Percentiles rank a stretch among this genome's conserved stretches.
phyloP scores from a whole-genome alignment of 2,888 invertebrate species.

The Drosophila sordidapex region DNA sequence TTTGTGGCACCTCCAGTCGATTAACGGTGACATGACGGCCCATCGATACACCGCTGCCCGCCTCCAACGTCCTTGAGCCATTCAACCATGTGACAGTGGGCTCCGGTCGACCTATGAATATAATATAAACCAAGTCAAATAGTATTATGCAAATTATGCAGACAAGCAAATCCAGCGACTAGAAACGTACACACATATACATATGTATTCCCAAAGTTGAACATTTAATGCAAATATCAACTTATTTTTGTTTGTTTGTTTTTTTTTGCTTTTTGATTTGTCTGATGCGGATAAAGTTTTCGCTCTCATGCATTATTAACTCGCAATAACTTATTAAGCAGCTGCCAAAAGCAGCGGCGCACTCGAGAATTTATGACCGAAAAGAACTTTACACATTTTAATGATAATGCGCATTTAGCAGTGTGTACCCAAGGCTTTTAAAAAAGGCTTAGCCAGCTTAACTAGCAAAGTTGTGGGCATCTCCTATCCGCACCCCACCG shows the following conservation, averaged over 20 bases:
- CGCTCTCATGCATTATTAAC: slow-evolving; percentile 71
- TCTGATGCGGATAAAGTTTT: slow-evolving; percentile 57
- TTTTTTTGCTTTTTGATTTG: slow-evolving; percentile 24
- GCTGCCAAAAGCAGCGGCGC: slow-evolving; percentile 46
- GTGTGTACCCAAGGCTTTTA: slow-evolving; percentile 77
- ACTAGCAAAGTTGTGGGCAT: slow-evolving; percentile 67
- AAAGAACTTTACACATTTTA: slow-evolving; percentile 76
- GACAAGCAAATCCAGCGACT: neutral
- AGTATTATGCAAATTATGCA: slow-evolving; percentile 38
- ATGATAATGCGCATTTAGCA: slow-evolving; percentile 82
- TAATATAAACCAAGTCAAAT: slow-evolving; percentile 20
- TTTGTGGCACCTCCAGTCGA: slow-evolving; percentile 90
- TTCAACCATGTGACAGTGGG: slow-evolving; percentile 95
- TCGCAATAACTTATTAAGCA: slow-evolving; percentile 51
- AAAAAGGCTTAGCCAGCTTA: slow-evolving; percentile 80
- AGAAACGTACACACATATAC: slow-evolving; percentile 1
- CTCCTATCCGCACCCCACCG: neutral
- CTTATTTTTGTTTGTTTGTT: slow-evolving; percentile 35
- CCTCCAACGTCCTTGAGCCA: slow-evolving; percentile 89
- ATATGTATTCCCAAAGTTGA: slow-evolving; percentile 20
- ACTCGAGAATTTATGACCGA: slow-evolving; percentile 68
- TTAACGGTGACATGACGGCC: slow-evolving; percentile 92
- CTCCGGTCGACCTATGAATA: slow-evolving; percentile 90
- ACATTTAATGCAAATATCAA: slow-evolving; percentile 62
- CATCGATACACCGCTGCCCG: slow-evolving; percentile 89